phyloP scores from a whole-genome alignment of 2,113 vertebrate genomes.

The Sander vitreus region DNA sequence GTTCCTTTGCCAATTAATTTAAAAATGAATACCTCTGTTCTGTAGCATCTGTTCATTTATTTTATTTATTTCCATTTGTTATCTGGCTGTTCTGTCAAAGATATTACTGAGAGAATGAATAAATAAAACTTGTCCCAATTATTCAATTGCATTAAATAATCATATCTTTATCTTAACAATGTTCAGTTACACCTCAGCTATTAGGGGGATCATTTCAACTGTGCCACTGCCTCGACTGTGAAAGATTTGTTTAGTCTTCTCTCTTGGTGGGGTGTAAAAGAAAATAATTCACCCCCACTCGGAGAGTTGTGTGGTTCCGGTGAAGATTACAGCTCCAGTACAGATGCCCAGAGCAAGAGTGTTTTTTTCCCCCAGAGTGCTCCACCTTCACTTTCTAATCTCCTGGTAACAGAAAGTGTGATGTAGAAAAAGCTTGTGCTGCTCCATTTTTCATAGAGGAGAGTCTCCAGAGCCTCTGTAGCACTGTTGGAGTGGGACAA shows the following conservation, averaged over 20 bases:
- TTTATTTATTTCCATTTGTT: conserved; percentile 58
- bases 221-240: neutral
- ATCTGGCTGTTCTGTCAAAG: conserved; percentile 74
- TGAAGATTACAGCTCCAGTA: conserved; percentile 52
- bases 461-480: conserved; percentile 40
- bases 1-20: conserved; percentile 16
- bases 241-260: conserved; percentile 35
- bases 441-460: conserved; percentile 75
- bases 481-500: conserved; percentile 42
- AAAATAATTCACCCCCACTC: conserved; percentile 4
- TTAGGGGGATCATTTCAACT: conserved; percentile 33
- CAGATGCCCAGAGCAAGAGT: conserved; percentile 53
- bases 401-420: conserved; percentile 61
- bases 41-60: conserved; percentile 39
- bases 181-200: conserved; percentile 31
- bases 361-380: conserved; percentile 53
- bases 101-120: conserved; percentile 74
- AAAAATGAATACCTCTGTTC: conserved; percentile 23
- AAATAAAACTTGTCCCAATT: conserved; percentile 68
- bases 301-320: conserved; percentile 17
- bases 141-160: conserved; percentile 36
- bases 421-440: conserved; percentile 61
- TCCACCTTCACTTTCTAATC: conserved; percentile 70
- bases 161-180: neutral
- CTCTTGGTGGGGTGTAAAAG: neutral